A percentile compares a stretch with the other conserved stretches of the same genome.
These are phyloP conservation scores for Sphaerophoria rueppellii DNA, from an alignment of 2,888 invertebrate genomes.

Conservation along the genomic window DNA sequence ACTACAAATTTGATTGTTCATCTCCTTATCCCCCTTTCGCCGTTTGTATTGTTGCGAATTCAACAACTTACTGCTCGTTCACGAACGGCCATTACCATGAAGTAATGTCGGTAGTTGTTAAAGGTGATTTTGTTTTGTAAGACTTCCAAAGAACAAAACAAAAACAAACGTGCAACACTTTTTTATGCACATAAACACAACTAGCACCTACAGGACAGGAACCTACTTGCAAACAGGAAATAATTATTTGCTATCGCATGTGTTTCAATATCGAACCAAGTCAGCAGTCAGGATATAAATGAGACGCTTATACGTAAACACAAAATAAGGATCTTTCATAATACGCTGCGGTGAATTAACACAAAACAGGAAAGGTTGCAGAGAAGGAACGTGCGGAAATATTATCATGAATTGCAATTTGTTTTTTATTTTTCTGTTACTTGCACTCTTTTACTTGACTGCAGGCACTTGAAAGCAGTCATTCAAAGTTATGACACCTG, in stretches of 20 bases:
- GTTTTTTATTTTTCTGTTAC: too few species aligned
- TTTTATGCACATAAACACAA: slow-evolving; percentile 32
- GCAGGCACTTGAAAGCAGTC: too few species aligned
- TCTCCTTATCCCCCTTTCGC: background rate
- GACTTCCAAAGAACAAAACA: slow-evolving; percentile 16
- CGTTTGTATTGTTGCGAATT: slow-evolving; percentile 31
- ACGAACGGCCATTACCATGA: slow-evolving; percentile 66
- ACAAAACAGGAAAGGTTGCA: background rate
- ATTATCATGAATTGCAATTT: background rate
- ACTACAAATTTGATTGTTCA: slow-evolving; percentile 27
- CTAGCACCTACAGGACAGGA: slow-evolving; percentile 23
- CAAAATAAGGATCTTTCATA: slow-evolving; percentile 11
- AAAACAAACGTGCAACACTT: slow-evolving; percentile 1
- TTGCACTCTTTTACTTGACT: too few species aligned
- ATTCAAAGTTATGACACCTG: too few species aligned
- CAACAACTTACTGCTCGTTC: slow-evolving; percentile 57
- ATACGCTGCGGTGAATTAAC: background rate
- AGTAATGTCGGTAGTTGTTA: slow-evolving; percentile 71
- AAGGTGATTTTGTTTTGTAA: slow-evolving; percentile 60
- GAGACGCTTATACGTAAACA: slow-evolving; percentile 54
- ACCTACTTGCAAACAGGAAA: slow-evolving; percentile 55
- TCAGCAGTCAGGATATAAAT: slow-evolving; percentile 51
- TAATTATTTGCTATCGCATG: slow-evolving; percentile 71
- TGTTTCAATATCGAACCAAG: slow-evolving; percentile 36
- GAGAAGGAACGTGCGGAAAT: background rate